Percentiles rank a stretch among this genome's conserved stretches.
Evolutionary conservation across 2,888 invertebrate species (phyloP).

Genomic region (Choreutis nemorana): DNA sequence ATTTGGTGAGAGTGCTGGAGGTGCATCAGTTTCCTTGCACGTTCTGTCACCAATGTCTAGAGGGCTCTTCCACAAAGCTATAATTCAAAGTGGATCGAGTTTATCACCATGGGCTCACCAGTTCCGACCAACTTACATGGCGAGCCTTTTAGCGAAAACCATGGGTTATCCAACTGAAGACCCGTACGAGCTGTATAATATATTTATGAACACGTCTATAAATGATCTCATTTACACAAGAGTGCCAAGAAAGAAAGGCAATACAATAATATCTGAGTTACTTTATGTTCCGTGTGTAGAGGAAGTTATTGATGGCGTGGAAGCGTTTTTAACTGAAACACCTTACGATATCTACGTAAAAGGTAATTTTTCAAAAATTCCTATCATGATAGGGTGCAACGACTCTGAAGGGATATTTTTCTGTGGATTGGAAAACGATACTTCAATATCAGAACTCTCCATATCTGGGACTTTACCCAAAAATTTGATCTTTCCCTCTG

Average conservation of each 20-base stretch:
- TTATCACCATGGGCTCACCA: slow-evolving; percentile 38
- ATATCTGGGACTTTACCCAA: slow-evolving; percentile 36
- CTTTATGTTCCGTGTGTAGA: slow-evolving; percentile 40
- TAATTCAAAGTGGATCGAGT: slow-evolving; percentile 45
- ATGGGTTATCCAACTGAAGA: slow-evolving; percentile 31
- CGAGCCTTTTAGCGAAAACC: slow-evolving; percentile 33
- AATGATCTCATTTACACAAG: slow-evolving; percentile 23
- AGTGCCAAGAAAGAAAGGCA: slow-evolving; percentile 23
- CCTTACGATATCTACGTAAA: slow-evolving; percentile 27
- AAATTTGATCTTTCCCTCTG: slow-evolving; percentile 27
- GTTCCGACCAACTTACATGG: slow-evolving; percentile 31
- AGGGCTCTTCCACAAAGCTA: slow-evolving; percentile 45
- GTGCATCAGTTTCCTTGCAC: slow-evolving; percentile 36
- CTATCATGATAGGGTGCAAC: slow-evolving; percentile 37
- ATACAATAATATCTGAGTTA: slow-evolving; percentile 28
- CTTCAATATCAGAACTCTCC: slow-evolving; percentile 22
- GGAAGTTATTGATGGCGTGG: slow-evolving; percentile 30
- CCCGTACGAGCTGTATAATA: slow-evolving; percentile 31
- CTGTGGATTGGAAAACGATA: slow-evolving; percentile 28
- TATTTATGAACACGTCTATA: slow-evolving; percentile 30
- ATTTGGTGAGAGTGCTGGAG: slow-evolving; percentile 52
- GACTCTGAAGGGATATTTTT: slow-evolving; percentile 37
- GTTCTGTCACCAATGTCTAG: slow-evolving; percentile 41
- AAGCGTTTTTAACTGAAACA: slow-evolving; percentile 35
- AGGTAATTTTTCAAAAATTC: slow-evolving; percentile 39